Conservation (phyloP, 2,888 invertebrate species). For the Xestia sexstrigata region DNA sequence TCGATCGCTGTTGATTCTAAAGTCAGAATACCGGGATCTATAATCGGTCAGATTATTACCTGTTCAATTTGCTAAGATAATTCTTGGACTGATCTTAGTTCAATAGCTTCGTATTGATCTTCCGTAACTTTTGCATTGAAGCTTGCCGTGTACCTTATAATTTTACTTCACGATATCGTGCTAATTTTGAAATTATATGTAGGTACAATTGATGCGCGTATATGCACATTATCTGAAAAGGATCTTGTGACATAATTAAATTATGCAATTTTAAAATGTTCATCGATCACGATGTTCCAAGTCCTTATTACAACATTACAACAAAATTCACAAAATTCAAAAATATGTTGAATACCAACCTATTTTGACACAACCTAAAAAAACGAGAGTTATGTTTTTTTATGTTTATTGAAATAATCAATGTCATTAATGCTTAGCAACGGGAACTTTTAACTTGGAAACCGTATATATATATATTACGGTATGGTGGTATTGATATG, state of each 20-base stretch:
- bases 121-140: slow-evolving; percentile 3
- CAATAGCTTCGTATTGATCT: slow-evolving; percentile 20
- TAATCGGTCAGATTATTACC: neutral
- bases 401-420: neutral
- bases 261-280: slow-evolving; percentile 14
- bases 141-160: slow-evolving; percentile 11
- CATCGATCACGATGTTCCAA: neutral
- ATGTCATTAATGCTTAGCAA: neutral
- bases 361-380: neutral
- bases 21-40: neutral
- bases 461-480: too few relatives aligned
- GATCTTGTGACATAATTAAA: neutral
- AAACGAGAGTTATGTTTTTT: neutral
- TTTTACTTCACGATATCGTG: slow-evolving; percentile 24
- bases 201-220: neutral
- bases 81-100: neutral
- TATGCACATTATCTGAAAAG: slow-evolving; percentile 7
- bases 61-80: slow-evolving; percentile 1
- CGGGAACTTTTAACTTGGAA: neutral
- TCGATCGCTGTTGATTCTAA: neutral
- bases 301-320: neutral
- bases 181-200: slow-evolving; percentile 29
- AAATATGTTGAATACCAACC: neutral
- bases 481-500: too few relatives aligned
- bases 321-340: neutral